These are phyloP conservation scores for Siderastrea siderea DNA, from an alignment of 92 coral and sea anemone species.

Conservation along the genomic window DNA sequence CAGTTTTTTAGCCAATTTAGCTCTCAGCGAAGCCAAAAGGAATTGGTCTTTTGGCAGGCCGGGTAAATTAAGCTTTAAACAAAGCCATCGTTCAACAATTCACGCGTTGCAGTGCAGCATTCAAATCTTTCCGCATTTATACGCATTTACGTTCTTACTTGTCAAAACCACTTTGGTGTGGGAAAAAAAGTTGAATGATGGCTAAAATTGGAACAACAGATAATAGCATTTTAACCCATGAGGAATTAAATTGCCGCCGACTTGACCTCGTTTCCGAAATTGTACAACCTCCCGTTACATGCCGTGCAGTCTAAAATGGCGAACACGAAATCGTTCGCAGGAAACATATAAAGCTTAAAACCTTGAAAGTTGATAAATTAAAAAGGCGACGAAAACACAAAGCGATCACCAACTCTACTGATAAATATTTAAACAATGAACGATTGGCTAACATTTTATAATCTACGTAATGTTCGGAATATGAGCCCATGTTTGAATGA, in stretches of 20 bases:
- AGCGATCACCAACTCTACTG: background rate
- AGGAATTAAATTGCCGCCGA: conserved; percentile 12
- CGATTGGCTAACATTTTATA: conserved; percentile 21
- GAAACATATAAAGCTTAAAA: background rate
- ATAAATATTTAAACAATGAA: conserved; percentile 33
- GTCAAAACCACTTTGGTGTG: background rate
- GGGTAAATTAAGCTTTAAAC: background rate
- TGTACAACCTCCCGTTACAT: conserved; percentile 14
- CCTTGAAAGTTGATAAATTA: background rate
- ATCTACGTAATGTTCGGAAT: background rate
- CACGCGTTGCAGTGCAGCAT: background rate
- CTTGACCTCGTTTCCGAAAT: conserved; percentile 38
- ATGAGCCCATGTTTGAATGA: background rate
- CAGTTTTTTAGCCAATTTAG: background rate
- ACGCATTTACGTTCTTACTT: background rate
- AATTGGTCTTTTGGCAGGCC: background rate
- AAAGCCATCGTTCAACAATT: background rate
- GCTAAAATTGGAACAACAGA: background rate
- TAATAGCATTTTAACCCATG: conserved; percentile 3
- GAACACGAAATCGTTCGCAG: conserved; percentile 1
- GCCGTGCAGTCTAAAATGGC: background rate
- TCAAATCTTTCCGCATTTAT: background rate
- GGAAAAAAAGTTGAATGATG: background rate
- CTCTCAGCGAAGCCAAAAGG: background rate
- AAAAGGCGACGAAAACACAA: conserved; percentile 3